Evolutionary conservation across 2,797 vertebrate genomes (phyloP).

Genomic region (Phoeniculus purpureus): DNA sequence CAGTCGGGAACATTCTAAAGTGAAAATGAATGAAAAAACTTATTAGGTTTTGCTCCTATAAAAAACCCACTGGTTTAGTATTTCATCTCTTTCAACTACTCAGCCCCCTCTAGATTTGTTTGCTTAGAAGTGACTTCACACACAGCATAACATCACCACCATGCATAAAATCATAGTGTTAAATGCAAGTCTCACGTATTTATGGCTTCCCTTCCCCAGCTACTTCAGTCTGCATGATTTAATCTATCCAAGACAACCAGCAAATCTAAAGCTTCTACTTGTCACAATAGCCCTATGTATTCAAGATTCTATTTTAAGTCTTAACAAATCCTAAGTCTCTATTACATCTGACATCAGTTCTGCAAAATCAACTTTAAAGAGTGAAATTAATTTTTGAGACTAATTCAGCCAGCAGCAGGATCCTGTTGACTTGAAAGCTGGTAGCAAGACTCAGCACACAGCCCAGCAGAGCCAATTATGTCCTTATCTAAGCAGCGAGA

Average conservation of each 20-base stretch:
- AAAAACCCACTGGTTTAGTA: background rate
- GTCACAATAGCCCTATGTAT: background rate
- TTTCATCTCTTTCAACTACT: background rate
- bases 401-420: background rate
- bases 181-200: background rate
- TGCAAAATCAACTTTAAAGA: background rate
- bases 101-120: background rate
- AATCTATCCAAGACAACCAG: background rate
- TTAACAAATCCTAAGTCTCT: background rate
- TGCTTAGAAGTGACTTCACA: background rate
- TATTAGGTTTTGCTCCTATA: background rate
- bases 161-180: background rate
- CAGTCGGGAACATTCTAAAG: constrained; percentile 94
- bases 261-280: background rate
- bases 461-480: background rate
- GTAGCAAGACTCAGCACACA: background rate
- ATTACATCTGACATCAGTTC: background rate
- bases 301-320: background rate
- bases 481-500: background rate
- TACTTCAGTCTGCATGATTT: background rate
- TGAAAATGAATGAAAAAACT: background rate
- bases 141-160: background rate
- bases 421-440: background rate
- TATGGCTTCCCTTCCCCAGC: background rate
- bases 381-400: background rate